These are phyloP conservation scores for Montipora foliosa DNA, from an alignment of 64 coral and sea anemone species.

Conservation along the genomic window DNA sequence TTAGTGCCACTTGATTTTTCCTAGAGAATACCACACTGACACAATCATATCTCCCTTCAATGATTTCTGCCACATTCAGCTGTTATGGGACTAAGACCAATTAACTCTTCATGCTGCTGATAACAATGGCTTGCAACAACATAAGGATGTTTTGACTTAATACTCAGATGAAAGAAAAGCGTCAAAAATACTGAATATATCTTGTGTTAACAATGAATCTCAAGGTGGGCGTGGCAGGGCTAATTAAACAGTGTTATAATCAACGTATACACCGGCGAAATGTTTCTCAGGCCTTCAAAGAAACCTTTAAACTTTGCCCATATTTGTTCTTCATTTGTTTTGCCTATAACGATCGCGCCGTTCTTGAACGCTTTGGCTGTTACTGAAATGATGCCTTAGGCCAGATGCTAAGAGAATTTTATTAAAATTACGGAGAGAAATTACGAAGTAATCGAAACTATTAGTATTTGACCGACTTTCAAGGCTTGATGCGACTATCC, in stretches of 20 bases:
- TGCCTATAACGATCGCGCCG: not conserved
- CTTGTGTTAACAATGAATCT: not conserved
- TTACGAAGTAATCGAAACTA: not conserved
- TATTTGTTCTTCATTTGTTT: not conserved
- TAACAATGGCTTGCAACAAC: not conserved
- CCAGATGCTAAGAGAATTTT: not conserved
- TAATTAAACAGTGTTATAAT: not conserved
- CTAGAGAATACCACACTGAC: too few species aligned
- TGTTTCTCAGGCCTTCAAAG: not conserved
- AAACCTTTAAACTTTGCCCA: not conserved
- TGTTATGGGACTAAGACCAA: not conserved
- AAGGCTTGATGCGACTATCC: constrained; percentile 4
- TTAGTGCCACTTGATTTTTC: too few species aligned
- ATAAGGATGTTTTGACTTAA: not conserved
- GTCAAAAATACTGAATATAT: not conserved
- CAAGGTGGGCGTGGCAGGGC: not conserved
- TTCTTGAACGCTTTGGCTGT: not conserved
- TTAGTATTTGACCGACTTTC: not conserved
- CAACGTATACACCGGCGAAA: not conserved
- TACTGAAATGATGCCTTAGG: not conserved
- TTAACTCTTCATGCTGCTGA: not conserved
- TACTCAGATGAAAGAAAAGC: not conserved
- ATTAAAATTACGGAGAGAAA: not conserved
- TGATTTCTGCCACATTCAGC: too few species aligned
- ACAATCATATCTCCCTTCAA: too few species aligned